A percentile compares a stretch with the other conserved stretches of the same genome.
These are phyloP conservation scores for Ostrea edulis DNA, from an alignment of 1,140 invertebrate genomes.

Conservation along the genomic window DNA sequence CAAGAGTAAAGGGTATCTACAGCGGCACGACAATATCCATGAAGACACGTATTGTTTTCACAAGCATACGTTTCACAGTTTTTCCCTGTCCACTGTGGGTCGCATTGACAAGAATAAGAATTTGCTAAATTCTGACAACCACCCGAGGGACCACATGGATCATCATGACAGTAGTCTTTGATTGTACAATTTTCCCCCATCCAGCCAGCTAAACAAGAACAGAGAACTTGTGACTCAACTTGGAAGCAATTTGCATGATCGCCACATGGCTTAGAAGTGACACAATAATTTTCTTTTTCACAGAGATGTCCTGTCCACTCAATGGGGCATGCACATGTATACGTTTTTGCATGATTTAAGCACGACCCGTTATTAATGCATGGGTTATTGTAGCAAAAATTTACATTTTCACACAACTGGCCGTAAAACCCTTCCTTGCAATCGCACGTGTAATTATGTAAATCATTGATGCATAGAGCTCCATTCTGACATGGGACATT, in stretches of 20 bases:
- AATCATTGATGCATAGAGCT: conserved; percentile 48
- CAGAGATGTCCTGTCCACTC: conserved; percentile 37
- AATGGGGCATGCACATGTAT: neutral
- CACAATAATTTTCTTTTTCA: neutral
- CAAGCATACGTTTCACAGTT: conserved; percentile 12
- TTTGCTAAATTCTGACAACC: neutral
- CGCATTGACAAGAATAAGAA: conserved; percentile 18
- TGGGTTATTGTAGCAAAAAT: neutral
- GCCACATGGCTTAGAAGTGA: neutral
- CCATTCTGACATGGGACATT: neutral
- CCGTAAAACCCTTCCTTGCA: conserved; percentile 46
- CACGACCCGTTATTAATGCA: conserved; percentile 28
- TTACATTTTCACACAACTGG: conserved; percentile 27
- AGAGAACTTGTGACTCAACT: neutral
- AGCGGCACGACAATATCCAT: neutral
- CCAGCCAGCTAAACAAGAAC: conserved; percentile 19
- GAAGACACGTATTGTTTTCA: conserved; percentile 14
- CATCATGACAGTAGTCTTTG: conserved; percentile 4
- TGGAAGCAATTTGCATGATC: conserved; percentile 8
- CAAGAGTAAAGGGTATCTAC: neutral
- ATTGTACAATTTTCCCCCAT: conserved; percentile 36
- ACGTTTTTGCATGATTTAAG: neutral
- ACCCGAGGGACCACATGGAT: conserved; percentile 2
- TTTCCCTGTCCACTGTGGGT: conserved; percentile 31
- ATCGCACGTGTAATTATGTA: conserved; percentile 41